These are phyloP conservation scores for Plecotus auritus DNA, from an alignment of 2,113 vertebrate species.

Conservation along the genomic window DNA sequence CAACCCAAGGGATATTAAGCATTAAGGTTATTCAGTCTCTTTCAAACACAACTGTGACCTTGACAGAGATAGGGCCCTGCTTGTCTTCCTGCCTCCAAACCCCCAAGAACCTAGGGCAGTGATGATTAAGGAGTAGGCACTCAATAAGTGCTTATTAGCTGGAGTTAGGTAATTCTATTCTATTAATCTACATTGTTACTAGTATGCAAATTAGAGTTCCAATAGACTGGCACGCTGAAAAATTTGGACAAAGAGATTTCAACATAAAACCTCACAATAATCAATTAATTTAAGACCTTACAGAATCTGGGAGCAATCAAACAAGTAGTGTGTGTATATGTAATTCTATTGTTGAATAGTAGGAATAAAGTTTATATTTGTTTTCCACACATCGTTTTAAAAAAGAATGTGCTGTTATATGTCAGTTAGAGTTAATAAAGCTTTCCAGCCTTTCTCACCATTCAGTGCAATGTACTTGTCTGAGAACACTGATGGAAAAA, in stretches of 20 bases:
- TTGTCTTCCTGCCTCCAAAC: background rate
- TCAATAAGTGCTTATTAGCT: background rate
- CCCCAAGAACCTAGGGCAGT: background rate
- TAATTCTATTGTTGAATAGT: background rate
- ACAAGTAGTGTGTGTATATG: background rate
- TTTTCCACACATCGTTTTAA: constrained; percentile 21
- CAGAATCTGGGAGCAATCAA: constrained; percentile 58
- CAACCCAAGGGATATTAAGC: background rate
- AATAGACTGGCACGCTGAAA: background rate
- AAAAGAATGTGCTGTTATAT: constrained; percentile 63
- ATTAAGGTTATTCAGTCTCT: background rate
- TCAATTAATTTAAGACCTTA: constrained; percentile 58
- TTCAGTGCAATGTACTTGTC: constrained; percentile 63
- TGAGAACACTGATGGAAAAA: constrained; percentile 68
- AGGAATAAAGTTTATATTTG: background rate
- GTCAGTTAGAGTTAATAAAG: constrained; percentile 74
- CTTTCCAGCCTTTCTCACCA: constrained; percentile 52
- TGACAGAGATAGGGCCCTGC: background rate
- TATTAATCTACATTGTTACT: background rate
- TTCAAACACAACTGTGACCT: background rate
- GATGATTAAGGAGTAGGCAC: background rate
- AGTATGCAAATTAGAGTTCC: background rate
- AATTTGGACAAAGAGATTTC: background rate
- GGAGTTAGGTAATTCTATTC: background rate
- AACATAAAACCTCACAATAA: constrained; percentile 22